These are phyloP conservation scores for Garra rufa DNA, from an alignment of 2,113 vertebrate species.

Conservation along the genomic window DNA sequence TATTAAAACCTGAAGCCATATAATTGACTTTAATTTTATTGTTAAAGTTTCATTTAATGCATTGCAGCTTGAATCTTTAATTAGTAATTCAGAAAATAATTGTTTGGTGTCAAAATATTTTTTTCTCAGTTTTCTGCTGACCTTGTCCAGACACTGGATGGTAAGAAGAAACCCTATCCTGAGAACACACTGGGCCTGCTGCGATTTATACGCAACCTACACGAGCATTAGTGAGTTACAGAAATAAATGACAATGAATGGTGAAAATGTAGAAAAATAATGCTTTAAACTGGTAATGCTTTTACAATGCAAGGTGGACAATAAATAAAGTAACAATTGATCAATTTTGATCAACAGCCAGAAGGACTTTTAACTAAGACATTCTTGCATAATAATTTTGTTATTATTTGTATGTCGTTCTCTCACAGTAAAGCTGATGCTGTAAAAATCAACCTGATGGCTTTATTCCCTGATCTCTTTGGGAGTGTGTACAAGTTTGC, in stretches of 20 bases:
- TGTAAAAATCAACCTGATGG: slow-evolving; percentile 37
- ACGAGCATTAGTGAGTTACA: slow-evolving; percentile 64
- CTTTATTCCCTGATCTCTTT: slow-evolving; percentile 65
- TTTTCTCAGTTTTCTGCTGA: slow-evolving; percentile 57
- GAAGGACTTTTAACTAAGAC: neutral
- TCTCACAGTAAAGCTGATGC: slow-evolving; percentile 51
- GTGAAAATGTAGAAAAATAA: neutral
- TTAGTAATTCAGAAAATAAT: neutral
- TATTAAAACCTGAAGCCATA: too few species aligned
- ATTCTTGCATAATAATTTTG: neutral
- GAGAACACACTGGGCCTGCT: slow-evolving; percentile 59
- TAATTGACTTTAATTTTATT: neutral
- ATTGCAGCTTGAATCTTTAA: neutral
- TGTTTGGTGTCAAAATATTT: neutral
- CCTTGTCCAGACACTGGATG: slow-evolving; percentile 56
- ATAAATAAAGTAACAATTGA: neutral
- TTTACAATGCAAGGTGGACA: neutral
- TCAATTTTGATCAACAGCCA: neutral
- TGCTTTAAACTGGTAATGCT: neutral
- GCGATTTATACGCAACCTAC: slow-evolving; percentile 65
- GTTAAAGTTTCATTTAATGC: neutral
- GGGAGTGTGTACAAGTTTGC: slow-evolving; percentile 61
- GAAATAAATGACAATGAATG: neutral
- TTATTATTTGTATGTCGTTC: neutral
- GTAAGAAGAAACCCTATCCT: slow-evolving; percentile 53